phyloP scores from a whole-genome alignment of 2,888 invertebrate species.

The Sphaeridia pumilis region DNA sequence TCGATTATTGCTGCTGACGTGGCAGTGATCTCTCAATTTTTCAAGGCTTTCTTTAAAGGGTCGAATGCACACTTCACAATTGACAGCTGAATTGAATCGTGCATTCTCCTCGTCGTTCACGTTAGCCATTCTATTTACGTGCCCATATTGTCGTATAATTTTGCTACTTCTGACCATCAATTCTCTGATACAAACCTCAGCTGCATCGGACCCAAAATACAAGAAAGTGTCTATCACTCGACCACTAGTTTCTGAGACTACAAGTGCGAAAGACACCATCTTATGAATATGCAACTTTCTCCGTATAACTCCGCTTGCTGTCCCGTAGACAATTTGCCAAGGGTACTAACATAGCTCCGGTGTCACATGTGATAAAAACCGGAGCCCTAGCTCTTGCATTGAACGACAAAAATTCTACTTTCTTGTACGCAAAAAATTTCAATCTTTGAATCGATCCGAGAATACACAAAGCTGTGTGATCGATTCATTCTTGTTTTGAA shows the following conservation, averaged over 20 bases:
- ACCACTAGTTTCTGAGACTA: background rate
- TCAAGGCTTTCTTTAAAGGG: background rate
- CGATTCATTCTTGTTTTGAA: background rate
- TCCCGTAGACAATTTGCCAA: background rate
- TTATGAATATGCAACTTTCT: background rate
- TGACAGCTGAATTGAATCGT: background rate
- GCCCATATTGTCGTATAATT: background rate
- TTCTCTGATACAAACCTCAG: background rate
- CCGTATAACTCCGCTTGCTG: background rate
- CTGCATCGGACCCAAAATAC: background rate
- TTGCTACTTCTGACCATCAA: background rate
- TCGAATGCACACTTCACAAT: background rate
- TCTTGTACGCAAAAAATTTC: background rate
- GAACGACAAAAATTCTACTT: background rate
- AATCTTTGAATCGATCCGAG: background rate
- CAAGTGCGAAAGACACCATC: background rate
- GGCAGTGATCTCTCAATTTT: background rate
- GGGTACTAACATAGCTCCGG: background rate
- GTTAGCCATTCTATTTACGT: background rate
- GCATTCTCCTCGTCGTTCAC: background rate
- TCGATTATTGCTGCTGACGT: background rate
- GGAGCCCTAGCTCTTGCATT: background rate
- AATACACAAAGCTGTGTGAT: background rate
- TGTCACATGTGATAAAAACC: background rate
- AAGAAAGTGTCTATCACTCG: background rate